Evolutionary conservation across 2,888 invertebrate species (phyloP).

Genomic region (Pemphredon lugubris): DNA sequence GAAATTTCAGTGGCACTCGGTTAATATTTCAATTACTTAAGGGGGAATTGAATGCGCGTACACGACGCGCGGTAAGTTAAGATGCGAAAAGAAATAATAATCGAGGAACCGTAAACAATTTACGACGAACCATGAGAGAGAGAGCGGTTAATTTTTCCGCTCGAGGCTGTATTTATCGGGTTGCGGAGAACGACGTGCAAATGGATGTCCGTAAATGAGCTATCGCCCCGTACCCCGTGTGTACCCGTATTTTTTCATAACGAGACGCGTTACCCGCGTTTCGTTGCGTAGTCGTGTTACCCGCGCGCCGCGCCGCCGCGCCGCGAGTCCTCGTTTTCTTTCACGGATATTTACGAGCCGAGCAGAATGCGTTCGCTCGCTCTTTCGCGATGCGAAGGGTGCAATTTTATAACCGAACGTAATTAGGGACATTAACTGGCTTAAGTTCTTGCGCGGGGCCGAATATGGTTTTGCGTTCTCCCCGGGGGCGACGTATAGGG

Average conservation of each 20-base stretch:
- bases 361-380: slow-evolving; percentile 44
- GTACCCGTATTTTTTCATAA: slow-evolving; percentile 20
- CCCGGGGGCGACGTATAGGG: slow-evolving; percentile 21
- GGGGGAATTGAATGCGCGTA: no score
- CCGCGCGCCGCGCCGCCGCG: background rate
- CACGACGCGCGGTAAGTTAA: no score
- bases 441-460: slow-evolving; percentile 28
- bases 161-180: background rate
- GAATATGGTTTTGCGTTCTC: slow-evolving; percentile 27
- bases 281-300: slow-evolving; percentile 25
- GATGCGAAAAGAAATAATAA: no score
- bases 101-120: no score
- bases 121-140: no score
- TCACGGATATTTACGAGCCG: slow-evolving; percentile 51
- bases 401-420: slow-evolving; percentile 62
- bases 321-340: slow-evolving; percentile 21
- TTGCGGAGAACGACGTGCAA: slow-evolving; percentile 13
- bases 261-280: slow-evolving; percentile 6
- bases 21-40: no score
- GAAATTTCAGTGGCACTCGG: no score
- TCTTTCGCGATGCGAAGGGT: slow-evolving; percentile 56
- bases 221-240: background rate
- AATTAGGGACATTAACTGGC: slow-evolving; percentile 67
- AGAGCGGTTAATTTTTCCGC: background rate
- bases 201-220: background rate